Evolutionary conservation across 2,113 vertebrate species (phyloP).

Genomic region (Pterocles orientalis): DNA sequence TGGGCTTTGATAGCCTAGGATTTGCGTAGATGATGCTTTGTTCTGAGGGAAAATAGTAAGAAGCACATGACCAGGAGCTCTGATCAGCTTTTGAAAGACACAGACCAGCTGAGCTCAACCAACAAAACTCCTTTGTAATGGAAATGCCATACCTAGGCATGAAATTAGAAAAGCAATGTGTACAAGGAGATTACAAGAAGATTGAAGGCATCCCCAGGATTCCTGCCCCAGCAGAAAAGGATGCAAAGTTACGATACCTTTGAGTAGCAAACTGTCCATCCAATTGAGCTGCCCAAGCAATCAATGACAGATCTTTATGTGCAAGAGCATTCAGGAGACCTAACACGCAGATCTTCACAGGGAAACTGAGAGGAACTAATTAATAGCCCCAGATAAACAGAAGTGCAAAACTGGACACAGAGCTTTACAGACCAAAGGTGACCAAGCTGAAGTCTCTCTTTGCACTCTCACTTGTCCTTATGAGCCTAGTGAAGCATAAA

Average conservation of each 20-base stretch:
- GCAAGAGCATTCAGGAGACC: background rate
- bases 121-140: conserved; percentile 43
- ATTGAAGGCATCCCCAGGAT: background rate
- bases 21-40: conserved; percentile 35
- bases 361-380: conserved; percentile 25
- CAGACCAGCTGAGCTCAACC: conserved; percentile 8
- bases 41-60: conserved; percentile 16
- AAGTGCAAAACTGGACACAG: conserved; percentile 13
- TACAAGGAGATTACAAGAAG: background rate
- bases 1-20: conserved; percentile 28
- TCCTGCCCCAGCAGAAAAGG: conserved; percentile 36
- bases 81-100: conserved; percentile 34
- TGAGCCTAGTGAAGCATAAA: background rate
- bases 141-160: conserved; percentile 38
- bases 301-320: background rate
- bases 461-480: background rate
- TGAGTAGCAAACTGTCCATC: background rate
- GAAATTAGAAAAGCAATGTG: conserved; percentile 13
- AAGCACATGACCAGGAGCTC: conserved; percentile 32
- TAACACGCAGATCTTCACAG: background rate
- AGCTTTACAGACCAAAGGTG: background rate
- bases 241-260: background rate
- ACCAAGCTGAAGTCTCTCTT: conserved; percentile 2
- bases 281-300: background rate
- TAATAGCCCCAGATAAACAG: conserved; percentile 28